Base-by-base conservation (phyloP, 2,113 vertebrate species). In the Cairina moschata region DNA sequence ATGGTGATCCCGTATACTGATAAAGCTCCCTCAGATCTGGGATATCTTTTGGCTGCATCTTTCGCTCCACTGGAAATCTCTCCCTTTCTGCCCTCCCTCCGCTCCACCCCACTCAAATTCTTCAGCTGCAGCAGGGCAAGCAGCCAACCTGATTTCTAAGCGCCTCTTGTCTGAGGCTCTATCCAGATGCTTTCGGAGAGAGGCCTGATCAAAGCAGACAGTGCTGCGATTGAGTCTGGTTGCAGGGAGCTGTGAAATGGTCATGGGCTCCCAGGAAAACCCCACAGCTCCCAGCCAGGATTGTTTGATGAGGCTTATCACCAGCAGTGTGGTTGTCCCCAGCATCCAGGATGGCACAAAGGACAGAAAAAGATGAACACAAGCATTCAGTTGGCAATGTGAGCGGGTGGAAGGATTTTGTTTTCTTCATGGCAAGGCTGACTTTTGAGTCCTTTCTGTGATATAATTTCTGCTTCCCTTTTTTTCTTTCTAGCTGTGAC, bases 71-170 rank as follows among this genome's bases (percentile, higher is more conserved):
- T 96, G 88, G 63, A 95, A 96, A 88, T 92, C 91, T 81, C 20
- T 11, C 36, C n/a, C 36, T 68, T 34, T 25, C 22, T 42, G 50
- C n/a, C 40, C 29, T 32, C n/a, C 17, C 3, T 34, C 38, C 56
- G 38, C 74, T 69, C 83, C 5, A 3, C 83, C 65, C 46, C 6
- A 20, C 95, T 96, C 8, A 11, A 73, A 96, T 92, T 91, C 68
- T 93, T 96, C 93, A 76, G 84, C 88, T 92, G 68, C 86, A 84
- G 28, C 28, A 48, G 87, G 97, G 97, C 96, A 15, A 86, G 72
- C 79, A 76, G 97, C 98, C 98, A 98, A 42, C 65, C 97, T 90
- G 90, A 95, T 96, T 94, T 97, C 97, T 97, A 95, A 98, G 95
- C 95, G 95, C 90, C 95, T 95, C 97, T 97, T 98, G 97, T 98